Percentiles rank a stretch among this genome's conserved stretches.
Evolutionary conservation across 2,797 vertebrate genomes (phyloP).

Genomic region (Acanthurus leucopareius): DNA sequence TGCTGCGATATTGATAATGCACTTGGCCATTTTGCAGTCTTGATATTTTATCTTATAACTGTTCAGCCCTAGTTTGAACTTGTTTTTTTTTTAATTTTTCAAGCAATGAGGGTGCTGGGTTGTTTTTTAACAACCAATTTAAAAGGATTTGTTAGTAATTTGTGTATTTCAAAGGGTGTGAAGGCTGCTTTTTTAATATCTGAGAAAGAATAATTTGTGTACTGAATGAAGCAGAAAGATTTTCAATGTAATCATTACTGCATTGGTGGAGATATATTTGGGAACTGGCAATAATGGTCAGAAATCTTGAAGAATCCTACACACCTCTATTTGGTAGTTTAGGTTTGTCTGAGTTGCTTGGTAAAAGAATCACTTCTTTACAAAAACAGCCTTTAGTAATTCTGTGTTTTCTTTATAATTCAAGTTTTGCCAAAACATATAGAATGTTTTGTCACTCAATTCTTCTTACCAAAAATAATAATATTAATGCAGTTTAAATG

Average conservation of each 20-base stretch:
- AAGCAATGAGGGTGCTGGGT: too few species aligned
- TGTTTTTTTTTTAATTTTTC: not conserved
- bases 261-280: conserved; percentile 21
- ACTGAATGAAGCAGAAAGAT: conserved; percentile 23
- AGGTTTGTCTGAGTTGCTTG: not conserved
- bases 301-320: conserved; percentile 16
- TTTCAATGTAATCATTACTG: conserved; percentile 39
- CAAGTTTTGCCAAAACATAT: not conserved
- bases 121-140: conserved; percentile 27
- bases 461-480: not conserved
- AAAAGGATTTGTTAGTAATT: conserved; percentile 32
- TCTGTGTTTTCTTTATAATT: not conserved
- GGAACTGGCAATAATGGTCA: not conserved
- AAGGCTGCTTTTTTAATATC: conserved; percentile 35
- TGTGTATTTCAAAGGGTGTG: conserved; percentile 10
- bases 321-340: conserved; percentile 10
- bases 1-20: too few species aligned
- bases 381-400: not conserved
- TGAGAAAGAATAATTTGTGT: conserved; percentile 34
- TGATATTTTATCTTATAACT: too few species aligned
- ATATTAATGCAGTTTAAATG: conserved; percentile 17
- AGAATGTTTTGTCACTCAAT: not conserved
- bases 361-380: too few species aligned
- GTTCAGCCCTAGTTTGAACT: not conserved
- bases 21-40: too few species aligned